Percentiles rank a stretch among this genome's conserved stretches.
phyloP scores from a whole-genome alignment of 2,888 invertebrate genomes.

The Hyles lineata region DNA sequence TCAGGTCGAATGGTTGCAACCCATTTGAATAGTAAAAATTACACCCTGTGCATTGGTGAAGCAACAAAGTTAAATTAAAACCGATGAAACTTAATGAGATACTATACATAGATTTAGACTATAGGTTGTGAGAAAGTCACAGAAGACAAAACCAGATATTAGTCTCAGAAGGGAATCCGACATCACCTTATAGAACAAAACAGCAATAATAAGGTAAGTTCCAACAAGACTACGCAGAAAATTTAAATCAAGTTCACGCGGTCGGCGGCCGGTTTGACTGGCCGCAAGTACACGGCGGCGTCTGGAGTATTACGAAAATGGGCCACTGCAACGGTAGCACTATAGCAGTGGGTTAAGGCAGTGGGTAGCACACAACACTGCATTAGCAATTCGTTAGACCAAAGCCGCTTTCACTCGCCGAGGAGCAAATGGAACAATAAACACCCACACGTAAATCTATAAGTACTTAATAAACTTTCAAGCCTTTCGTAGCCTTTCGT shows the following conservation, averaged over 20 bases:
- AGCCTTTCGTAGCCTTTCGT: conserved; percentile 39
- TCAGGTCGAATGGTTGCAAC: background rate
- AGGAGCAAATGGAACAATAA: conserved; percentile 65
- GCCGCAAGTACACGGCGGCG: conserved; percentile 2
- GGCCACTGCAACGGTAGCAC: conserved; percentile 66
- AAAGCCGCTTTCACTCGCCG: conserved; percentile 62
- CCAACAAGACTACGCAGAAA: background rate
- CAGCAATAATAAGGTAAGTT: background rate
- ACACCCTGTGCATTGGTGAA: too few relatives aligned
- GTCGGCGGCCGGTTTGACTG: background rate
- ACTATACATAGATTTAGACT: too few relatives aligned
- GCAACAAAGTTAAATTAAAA: too few relatives aligned
- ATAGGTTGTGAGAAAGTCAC: too few relatives aligned
- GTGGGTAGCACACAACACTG: conserved; percentile 62
- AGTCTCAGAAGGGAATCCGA: background rate
- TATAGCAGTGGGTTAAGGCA: conserved; percentile 63
- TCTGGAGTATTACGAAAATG: conserved; percentile 60
- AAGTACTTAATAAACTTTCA: conserved; percentile 43
- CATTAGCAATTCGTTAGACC: conserved; percentile 72
- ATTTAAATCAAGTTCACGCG: conserved; percentile 19
- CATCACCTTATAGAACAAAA: too few relatives aligned
- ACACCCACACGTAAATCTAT: conserved; percentile 52
- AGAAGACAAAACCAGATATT: background rate
- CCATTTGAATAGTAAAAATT: background rate
- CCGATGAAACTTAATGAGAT: too few relatives aligned